phyloP scores from a whole-genome alignment of 1,140 invertebrate genomes.

The Chelonus insularis region DNA sequence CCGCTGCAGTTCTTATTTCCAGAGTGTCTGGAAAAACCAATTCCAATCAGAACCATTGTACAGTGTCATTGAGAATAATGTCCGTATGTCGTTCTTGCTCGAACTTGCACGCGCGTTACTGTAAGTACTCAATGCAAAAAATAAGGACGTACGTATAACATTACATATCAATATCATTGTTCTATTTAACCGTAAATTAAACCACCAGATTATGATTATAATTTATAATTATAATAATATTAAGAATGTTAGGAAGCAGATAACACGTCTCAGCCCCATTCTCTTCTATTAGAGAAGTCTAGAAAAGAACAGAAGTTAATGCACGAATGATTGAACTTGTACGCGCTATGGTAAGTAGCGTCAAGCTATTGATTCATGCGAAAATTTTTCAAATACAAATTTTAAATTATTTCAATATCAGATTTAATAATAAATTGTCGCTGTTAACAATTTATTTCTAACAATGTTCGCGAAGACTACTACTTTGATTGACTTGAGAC shows the following conservation, averaged over 20 bases:
- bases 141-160: slow-evolving; percentile 54
- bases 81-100: slow-evolving; percentile 58
- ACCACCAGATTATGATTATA: slow-evolving; percentile 7
- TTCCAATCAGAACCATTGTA: slow-evolving; percentile 59
- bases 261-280: slow-evolving; percentile 12
- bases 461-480: too few relatives aligned
- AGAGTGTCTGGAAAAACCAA: slow-evolving; percentile 61
- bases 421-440: too few relatives aligned
- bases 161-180: slow-evolving; percentile 13
- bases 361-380: slow-evolving; percentile 38
- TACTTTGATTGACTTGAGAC: too few relatives aligned
- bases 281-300: slow-evolving; percentile 1
- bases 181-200: slow-evolving; percentile 20
- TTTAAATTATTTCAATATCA: too few relatives aligned
- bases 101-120: slow-evolving; percentile 58
- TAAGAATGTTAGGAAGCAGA: slow-evolving; percentile 17
- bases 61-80: slow-evolving; percentile 60
- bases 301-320: neutral
- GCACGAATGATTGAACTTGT: neutral
- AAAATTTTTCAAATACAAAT: neutral
- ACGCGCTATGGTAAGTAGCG: slow-evolving; percentile 53
- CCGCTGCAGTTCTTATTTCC: slow-evolving; percentile 59
- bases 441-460: too few relatives aligned
- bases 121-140: slow-evolving; percentile 56
- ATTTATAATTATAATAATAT: slow-evolving; percentile 3